These are phyloP conservation scores for Hassar affinis DNA, from an alignment of 2,113 vertebrate genomes.

Conservation along the genomic window DNA sequence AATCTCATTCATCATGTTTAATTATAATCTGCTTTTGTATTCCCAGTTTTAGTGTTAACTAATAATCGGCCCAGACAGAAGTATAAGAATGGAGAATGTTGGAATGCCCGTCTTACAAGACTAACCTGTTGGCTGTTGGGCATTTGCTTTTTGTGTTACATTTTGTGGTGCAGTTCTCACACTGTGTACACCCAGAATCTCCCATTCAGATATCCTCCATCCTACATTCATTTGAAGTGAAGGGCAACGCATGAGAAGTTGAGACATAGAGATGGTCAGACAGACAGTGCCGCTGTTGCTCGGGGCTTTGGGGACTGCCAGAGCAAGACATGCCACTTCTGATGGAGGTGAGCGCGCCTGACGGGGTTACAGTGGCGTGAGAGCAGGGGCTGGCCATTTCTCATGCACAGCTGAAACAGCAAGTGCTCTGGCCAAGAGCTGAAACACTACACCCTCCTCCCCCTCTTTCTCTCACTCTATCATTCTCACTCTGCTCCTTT, in stretches of 20 bases:
- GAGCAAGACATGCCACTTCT: constrained; percentile 33
- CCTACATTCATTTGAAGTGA: neutral
- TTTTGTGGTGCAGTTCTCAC: neutral
- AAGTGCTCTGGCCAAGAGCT: constrained; percentile 63
- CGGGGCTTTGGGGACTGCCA: constrained; percentile 14
- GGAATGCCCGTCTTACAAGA: constrained; percentile 1
- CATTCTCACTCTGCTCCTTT: constrained; percentile 45
- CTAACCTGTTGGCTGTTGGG: neutral
- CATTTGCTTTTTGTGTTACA: neutral
- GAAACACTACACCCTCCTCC: constrained; percentile 63
- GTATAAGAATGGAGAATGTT: neutral
- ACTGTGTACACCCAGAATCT: neutral
- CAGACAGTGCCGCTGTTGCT: constrained; percentile 15
- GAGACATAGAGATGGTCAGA: neutral
- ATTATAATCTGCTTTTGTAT: neutral
- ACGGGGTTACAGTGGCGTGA: constrained; percentile 66
- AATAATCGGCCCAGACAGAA: neutral
- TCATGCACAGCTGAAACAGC: constrained; percentile 74
- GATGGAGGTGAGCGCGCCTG: constrained; percentile 28
- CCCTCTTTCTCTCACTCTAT: constrained; percentile 27
- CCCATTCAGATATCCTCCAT: neutral
- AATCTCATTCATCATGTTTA: neutral
- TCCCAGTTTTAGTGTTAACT: neutral
- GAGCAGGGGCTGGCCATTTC: constrained; percentile 67
- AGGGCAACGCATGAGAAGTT: constrained; percentile 7